phyloP scores from a whole-genome alignment of 2,888 invertebrate species.

The Halictus quadricinctus region DNA sequence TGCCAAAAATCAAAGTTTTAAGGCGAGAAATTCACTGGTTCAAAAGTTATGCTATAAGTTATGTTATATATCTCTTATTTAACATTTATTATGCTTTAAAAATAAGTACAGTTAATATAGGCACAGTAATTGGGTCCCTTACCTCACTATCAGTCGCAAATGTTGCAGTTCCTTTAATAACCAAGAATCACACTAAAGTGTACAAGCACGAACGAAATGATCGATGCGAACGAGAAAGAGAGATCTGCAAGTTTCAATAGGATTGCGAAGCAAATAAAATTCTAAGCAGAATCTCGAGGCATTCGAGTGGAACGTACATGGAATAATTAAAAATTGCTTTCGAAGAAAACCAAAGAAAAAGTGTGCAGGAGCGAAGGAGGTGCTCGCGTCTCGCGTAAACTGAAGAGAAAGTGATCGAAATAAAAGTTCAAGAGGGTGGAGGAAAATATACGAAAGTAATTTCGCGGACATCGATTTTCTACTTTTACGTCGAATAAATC shows the following conservation, averaged over 20 bases:
- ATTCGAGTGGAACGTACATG: background rate
- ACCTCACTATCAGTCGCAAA: too few species aligned
- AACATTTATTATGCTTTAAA: too few species aligned
- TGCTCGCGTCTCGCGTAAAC: background rate
- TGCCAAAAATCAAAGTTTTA: too few species aligned
- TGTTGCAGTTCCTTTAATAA: too few species aligned
- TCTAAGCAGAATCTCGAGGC: background rate
- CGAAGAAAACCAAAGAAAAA: background rate
- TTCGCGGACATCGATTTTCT: constrained; percentile 32
- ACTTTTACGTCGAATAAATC: constrained; percentile 43
- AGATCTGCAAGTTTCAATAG: background rate
- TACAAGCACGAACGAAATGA: background rate
- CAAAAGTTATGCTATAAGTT: too few species aligned
- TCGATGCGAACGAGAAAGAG: background rate
- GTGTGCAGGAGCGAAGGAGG: background rate
- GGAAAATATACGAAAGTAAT: constrained; percentile 39
- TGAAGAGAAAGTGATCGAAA: background rate
- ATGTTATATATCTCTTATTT: too few species aligned
- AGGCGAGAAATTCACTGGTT: too few species aligned
- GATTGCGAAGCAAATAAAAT: background rate
- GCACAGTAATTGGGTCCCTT: too few species aligned
- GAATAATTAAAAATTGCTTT: background rate
- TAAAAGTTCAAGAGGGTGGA: background rate
- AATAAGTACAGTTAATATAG: too few species aligned
- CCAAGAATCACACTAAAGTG: background rate